phyloP scores from a whole-genome alignment of 2,888 invertebrate species.

The Boloria euphrosyne region DNA sequence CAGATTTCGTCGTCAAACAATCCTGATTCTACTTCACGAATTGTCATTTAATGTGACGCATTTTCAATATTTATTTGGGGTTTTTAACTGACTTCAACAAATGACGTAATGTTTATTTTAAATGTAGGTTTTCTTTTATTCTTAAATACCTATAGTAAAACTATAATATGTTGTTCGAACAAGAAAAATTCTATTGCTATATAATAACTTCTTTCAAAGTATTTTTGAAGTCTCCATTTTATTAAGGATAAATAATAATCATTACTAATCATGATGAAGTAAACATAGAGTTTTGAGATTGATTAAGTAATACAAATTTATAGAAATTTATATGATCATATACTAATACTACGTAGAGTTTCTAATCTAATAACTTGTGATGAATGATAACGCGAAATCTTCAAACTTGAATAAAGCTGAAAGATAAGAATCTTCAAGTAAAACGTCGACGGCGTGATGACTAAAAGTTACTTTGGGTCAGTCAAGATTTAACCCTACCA shows the following conservation, averaged over 20 bases:
- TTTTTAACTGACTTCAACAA: no score
- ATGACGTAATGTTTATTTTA: no score
- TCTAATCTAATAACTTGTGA: conserved; percentile 14
- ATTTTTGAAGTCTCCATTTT: conserved; percentile 9
- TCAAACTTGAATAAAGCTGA: conserved; percentile 16
- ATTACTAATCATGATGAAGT: no score
- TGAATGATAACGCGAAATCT: conserved; percentile 11
- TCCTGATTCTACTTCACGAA: conserved; percentile 51
- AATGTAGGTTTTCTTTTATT: no score
- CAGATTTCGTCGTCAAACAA: conserved; percentile 50
- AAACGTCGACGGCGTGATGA: conserved; percentile 21
- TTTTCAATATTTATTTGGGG: no score
- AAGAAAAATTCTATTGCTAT: no score
- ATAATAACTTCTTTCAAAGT: no score
- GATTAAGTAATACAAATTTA: neutral
- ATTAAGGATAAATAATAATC: no score
- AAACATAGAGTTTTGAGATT: no score
- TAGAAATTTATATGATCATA: neutral
- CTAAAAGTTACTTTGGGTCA: conserved; percentile 37
- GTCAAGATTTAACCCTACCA: conserved; percentile 38
- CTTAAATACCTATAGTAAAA: no score
- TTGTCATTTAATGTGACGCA: conserved; percentile 14
- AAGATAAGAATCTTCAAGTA: conserved; percentile 25
- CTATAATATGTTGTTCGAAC: no score
- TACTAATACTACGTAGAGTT: conserved; percentile 1